Base-by-base conservation (phyloP, 2,888 invertebrate genomes). In the Polia nebulosa region DNA sequence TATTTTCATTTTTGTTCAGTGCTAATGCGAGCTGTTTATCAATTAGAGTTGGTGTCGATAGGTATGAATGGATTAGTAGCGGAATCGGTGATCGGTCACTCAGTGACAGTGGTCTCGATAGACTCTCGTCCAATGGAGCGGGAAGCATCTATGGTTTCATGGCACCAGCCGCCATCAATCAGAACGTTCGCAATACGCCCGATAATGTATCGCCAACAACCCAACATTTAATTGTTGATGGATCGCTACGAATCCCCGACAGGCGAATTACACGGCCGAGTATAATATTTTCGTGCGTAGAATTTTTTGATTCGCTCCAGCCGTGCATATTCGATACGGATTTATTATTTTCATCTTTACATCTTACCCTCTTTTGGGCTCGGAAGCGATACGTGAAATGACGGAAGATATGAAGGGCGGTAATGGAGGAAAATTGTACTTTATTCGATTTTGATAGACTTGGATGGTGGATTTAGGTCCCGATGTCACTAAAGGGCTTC, bases 371-470 rank as follows among this genome's bases (percentile, higher is more conserved):
- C 93, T 89, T 92, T 92, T 88, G 85, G 89, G 89, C 87, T 92
- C 91, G 95, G 94, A 95, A 95, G 91, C 93, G 94, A 95, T 94
- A 95, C 95, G 95, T 94, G 90, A 94, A 95, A 95, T 92, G 94
- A 94, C 94, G 94, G 94, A 93, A 95, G 94, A 92, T 92, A 91
- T 92, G 94, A 93, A 92, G 93, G 93, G 93, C 93, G 94, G 94
- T 95, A 95, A 95, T 95, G 90, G 94, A 91, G 92, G 94, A 93
- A 95, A 95, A 95, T 95, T 94, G 94, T 92, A 89, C 93, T 93
- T 95, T 94, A 95, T 95, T 95, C 92, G 94, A 95, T 95, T 95
- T 95, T 95, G 95, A 95, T 95, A 93, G 94, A 93, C 93, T 93
- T 75, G 90, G 92, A 92, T 93, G 92, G 90, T 84, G 91, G 92